Percentiles rank a stretch among this genome's conserved stretches.
These are phyloP conservation scores for Gymnosoma rotundatum DNA, from an alignment of 2,888 invertebrate genomes.

Conservation along the genomic window DNA sequence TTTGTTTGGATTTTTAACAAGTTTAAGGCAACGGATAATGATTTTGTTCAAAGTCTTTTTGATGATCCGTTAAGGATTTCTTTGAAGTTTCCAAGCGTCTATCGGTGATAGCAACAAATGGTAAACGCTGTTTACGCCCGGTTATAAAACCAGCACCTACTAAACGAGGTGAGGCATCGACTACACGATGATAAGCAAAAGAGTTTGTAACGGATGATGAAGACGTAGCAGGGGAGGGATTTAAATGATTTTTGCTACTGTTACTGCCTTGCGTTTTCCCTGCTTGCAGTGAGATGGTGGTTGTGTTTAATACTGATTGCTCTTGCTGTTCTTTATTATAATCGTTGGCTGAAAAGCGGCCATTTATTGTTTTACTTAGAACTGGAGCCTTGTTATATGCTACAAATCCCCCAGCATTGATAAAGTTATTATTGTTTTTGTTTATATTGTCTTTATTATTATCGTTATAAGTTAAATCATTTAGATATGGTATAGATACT, in stretches of 20 bases:
- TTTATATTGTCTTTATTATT: slow-evolving; percentile 50
- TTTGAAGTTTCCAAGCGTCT: slow-evolving; percentile 80
- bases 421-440: slow-evolving; percentile 64
- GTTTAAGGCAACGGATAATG: slow-evolving; percentile 82
- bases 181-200: slow-evolving; percentile 81
- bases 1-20: slow-evolving; percentile 51
- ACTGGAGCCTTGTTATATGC: slow-evolving; percentile 52
- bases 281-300: slow-evolving; percentile 41
- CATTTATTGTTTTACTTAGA: slow-evolving; percentile 47
- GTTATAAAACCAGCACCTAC: slow-evolving; percentile 74
- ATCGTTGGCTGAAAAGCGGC: slow-evolving; percentile 52
- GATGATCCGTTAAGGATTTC: slow-evolving; percentile 75
- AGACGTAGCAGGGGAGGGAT: not conserved
- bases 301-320: slow-evolving; percentile 39
- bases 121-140: slow-evolving; percentile 80
- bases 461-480: slow-evolving; percentile 33
- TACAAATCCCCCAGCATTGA: slow-evolving; percentile 68
- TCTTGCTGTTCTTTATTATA: slow-evolving; percentile 43
- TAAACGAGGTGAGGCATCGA: slow-evolving; percentile 78
- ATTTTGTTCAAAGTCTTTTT: slow-evolving; percentile 81
- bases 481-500: slow-evolving; percentile 51
- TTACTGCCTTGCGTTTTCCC: slow-evolving; percentile 28
- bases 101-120: slow-evolving; percentile 82
- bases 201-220: slow-evolving; percentile 75
- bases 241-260: slow-evolving; percentile 11